Conservation (phyloP, 2,113 vertebrate genomes). For the Ibidorhyncha struthersii region DNA sequence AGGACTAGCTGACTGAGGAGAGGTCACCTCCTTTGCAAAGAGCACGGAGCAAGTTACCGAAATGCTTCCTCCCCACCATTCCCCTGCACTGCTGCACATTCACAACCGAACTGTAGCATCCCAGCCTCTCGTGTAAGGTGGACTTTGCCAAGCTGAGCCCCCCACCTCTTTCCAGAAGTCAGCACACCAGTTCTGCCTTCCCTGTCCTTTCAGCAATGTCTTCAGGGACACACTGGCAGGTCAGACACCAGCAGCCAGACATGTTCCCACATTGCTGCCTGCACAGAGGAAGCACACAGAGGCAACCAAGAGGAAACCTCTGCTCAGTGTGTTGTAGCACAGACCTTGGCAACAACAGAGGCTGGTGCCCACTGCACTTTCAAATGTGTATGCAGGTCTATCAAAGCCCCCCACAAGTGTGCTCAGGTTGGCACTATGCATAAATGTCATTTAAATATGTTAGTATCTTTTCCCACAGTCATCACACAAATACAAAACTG, state of each 20-base stretch:
- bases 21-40: background rate
- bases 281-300: background rate
- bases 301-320: background rate
- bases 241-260: background rate
- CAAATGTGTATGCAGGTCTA: background rate
- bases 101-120: rapidly evolving
- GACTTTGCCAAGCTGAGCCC: background rate
- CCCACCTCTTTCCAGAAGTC: background rate
- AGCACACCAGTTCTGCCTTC: background rate
- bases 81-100: background rate
- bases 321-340: background rate
- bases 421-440: background rate
- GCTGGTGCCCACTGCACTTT: background rate
- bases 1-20: background rate
- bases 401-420: background rate
- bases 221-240: background rate
- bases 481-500: background rate
- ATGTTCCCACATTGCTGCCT: background rate
- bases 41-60: background rate
- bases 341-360: background rate
- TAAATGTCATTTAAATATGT: background rate
- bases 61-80: background rate
- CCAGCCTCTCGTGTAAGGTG: background rate
- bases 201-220: background rate
- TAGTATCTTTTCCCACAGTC: background rate